Base-by-base conservation (phyloP, 2,113 vertebrate species). In the Trochalopteron elliotii region DNA sequence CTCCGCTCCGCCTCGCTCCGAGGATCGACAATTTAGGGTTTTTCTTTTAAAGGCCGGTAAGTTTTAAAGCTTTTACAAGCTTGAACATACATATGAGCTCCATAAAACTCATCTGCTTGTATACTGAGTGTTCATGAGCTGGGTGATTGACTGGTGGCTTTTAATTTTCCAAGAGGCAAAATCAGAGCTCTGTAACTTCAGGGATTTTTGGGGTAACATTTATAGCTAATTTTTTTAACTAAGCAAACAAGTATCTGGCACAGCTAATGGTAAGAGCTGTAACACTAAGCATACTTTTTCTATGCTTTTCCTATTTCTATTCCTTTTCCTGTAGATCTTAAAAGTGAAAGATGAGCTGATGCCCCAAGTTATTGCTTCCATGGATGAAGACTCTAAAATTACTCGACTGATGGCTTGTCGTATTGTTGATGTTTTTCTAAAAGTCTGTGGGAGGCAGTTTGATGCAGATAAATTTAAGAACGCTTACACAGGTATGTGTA, bases 371-470 rank as follows among this genome's bases (percentile, higher is more conserved):
- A 89, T 99, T 61, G 97, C 98, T 0, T 96, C 98, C 10, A 85
- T 99, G 97, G 99, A 99, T 8, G 99, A 99, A 80, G 99, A 99
- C 75, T 98, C 99, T 8, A 98, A 98, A 96, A 98, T 97, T 80
- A 93, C 98, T 37, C 98, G 99, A 3, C 84, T 99, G 33, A 68
- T 98, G 50, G 99, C 99, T 45, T 99, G 99, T 89, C 98, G 96
- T 24, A 98, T 98, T 55, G 57, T 99, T 27, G 88, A 89, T 24
- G 37, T 83, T 18, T 90, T 99, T 18, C 87, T 99, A 21, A 95
- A 91, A 44, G 91, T 96, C 71, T 96, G 97, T 17, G 97, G 98
- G 30, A 86, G 69, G 19, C 86, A 94, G 47, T 96, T 98, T 39
- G 97, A 97, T 67, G 94, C 98, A 3, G 99, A 99, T 13, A 95